Conservation (phyloP, 2,888 invertebrate species). For the Nymphalis urticae region DNA sequence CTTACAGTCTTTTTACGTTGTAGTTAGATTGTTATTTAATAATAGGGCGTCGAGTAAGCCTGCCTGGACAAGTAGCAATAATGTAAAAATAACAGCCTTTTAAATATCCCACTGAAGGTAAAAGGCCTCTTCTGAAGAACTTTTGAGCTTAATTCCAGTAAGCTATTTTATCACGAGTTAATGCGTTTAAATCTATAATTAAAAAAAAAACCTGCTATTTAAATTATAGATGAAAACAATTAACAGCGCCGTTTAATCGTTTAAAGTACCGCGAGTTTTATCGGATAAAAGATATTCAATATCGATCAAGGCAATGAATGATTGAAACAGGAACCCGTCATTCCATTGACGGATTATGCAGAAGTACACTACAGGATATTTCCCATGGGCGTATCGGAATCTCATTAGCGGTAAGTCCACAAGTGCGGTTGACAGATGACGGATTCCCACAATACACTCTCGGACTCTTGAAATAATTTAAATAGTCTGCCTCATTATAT, state of each 20-base stretch:
- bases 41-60: no score
- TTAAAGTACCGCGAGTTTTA: conserved; percentile 9
- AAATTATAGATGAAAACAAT: no score
- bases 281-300: conserved; percentile 23
- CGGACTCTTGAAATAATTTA: conserved; percentile 10
- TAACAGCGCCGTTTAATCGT: not conserved
- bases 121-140: no score
- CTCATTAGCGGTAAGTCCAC: conserved; percentile 69
- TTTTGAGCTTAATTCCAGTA: no score
- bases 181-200: no score
- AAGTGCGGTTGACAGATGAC: conserved; percentile 63
- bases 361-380: conserved; percentile 67
- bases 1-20: no score
- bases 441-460: conserved; percentile 51
- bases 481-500: not conserved
- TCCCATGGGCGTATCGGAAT: conserved; percentile 74
- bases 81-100: no score
- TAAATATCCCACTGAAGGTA: no score
- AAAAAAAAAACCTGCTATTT: no score
- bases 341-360: conserved; percentile 49
- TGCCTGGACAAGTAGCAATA: no score
- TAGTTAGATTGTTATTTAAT: no score
- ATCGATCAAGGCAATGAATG: conserved; percentile 45
- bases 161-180: no score
- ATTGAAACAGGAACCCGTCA: conserved; percentile 53